Base-by-base conservation (phyloP, 2,888 invertebrate genomes). In the Xylophagus ater region DNA sequence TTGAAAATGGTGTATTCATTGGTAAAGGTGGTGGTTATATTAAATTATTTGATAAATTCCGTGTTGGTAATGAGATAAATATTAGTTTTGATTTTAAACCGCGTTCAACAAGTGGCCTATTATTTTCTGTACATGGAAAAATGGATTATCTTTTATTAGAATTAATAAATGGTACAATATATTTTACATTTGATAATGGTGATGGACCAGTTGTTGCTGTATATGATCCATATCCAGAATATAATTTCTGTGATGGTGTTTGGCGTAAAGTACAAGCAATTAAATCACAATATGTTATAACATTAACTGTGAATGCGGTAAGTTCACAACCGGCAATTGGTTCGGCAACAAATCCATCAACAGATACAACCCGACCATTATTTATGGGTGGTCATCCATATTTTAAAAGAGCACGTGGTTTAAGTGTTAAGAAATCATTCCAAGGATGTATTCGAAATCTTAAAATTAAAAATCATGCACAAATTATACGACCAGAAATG, bases 221-320 rank as follows among this genome's bases (percentile, higher is more conserved):
- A 15, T 88, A 78, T 59, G 72, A 72, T 36, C 68, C 78, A 1
- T 75, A 76, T 21, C 69, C 73, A 31, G 72, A 74, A 34, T 72
- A 74, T 43, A 76, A 79, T 51, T 73, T 94, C 44, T 98, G 97
- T 58, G 92, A 98, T 62, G 96, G 97, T 33, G 72, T 85, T 39
- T 98, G 96, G 96, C 94, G 97, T 57, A 79, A 73, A 41, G 85
- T 70, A 45, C 50, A 72, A 77, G 90, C 81, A 35, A 74, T 82
- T 20, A 96, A 94, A 62, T 81, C 83, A n/a, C 85, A 85, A 63
- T 90, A 90, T 60, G 81, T 92, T 14, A 81, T 93, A 4, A 79
- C 84, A 0, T 68, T 98, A 37, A 79, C 82, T 0, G 87, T 97
- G 2, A 89, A 96, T 64, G 83, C 81, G 7, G 71, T 77, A 40